phyloP scores from a whole-genome alignment of 2,797 vertebrate species.

The Coregonus ussuriensis region DNA sequence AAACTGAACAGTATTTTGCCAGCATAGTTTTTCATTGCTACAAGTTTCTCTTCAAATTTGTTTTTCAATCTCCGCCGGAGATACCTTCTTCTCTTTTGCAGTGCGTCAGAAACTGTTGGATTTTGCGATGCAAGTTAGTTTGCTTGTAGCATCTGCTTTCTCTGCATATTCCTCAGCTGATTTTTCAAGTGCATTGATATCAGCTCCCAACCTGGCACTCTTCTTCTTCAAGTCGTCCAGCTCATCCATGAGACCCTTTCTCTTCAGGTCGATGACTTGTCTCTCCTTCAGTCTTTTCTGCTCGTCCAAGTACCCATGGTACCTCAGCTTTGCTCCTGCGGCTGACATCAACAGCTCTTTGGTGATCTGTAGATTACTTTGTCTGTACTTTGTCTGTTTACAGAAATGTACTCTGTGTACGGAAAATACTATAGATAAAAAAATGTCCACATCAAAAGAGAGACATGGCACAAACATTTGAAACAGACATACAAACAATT shows the following conservation, averaged over 20 bases:
- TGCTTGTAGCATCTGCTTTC: constrained; percentile 21
- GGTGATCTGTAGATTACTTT: constrained; percentile 13
- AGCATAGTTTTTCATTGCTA: constrained; percentile 20
- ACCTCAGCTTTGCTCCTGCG: constrained; percentile 31
- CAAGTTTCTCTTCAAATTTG: constrained; percentile 20
- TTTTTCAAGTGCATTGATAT: constrained; percentile 31
- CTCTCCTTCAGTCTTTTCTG: constrained; percentile 26
- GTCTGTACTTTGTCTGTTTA: no score
- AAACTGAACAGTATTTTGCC: background rate
- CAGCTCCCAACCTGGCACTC: constrained; percentile 26
- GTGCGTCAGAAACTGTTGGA: constrained; percentile 27
- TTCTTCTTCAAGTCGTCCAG: constrained; percentile 40
- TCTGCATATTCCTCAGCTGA: constrained; percentile 31
- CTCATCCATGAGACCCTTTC: constrained; percentile 22
- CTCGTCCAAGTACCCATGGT: constrained; percentile 30
- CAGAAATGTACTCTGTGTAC: no score
- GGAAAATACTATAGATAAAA: no score
- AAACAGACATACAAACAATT: no score
- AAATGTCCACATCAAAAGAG: no score
- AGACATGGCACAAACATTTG: no score
- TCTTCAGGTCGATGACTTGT: constrained; percentile 20
- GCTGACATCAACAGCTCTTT: constrained; percentile 31
- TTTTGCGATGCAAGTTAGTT: constrained; percentile 26
- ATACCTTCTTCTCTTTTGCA: constrained; percentile 30
- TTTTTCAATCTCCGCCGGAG: constrained; percentile 30